Conservation (phyloP, 2,888 invertebrate genomes). For the Nomada lathburiana region DNA sequence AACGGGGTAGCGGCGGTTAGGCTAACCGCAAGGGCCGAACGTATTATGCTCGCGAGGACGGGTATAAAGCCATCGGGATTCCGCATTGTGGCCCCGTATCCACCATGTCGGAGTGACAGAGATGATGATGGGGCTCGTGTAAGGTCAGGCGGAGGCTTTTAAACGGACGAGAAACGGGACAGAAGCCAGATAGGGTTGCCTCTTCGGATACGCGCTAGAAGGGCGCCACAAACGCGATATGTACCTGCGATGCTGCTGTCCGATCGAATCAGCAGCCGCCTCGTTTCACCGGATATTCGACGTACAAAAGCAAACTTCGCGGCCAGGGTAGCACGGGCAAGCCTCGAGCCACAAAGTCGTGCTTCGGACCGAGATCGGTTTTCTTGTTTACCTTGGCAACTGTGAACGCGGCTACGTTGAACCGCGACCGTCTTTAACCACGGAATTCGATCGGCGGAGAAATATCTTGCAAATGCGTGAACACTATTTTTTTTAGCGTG, state of each 20-base stretch:
- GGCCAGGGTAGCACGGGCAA: conserved; percentile 33
- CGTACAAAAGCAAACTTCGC: conserved; percentile 76
- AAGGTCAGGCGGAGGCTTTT: conserved; percentile 64
- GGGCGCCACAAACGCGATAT: conserved; percentile 58
- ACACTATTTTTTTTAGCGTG: not conserved
- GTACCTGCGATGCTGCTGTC: conserved; percentile 76
- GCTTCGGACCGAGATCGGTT: conserved; percentile 40
- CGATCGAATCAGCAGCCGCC: conserved; percentile 76
- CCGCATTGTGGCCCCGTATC: conserved; percentile 44
- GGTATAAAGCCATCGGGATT: conserved; percentile 65
- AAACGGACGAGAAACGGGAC: conserved; percentile 61
- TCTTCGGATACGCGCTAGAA: conserved; percentile 50
- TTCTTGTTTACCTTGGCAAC: conserved; percentile 52
- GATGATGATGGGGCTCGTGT: conserved; percentile 28
- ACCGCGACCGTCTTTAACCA: conserved; percentile 9
- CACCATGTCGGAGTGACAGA: conserved; percentile 9
- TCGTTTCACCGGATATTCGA: conserved; percentile 77
- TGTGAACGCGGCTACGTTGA: conserved; percentile 7
- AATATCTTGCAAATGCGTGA: not conserved
- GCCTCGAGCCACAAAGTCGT: conserved; percentile 54
- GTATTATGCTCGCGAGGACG: conserved; percentile 74
- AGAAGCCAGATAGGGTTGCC: conserved; percentile 65
- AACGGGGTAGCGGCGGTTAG: conserved; percentile 64
- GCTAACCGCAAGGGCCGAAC: conserved; percentile 72
- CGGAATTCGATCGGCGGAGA: conserved; percentile 23